phyloP scores from a whole-genome alignment of 2,797 vertebrate species.

The Semotilus atromaculatus region DNA sequence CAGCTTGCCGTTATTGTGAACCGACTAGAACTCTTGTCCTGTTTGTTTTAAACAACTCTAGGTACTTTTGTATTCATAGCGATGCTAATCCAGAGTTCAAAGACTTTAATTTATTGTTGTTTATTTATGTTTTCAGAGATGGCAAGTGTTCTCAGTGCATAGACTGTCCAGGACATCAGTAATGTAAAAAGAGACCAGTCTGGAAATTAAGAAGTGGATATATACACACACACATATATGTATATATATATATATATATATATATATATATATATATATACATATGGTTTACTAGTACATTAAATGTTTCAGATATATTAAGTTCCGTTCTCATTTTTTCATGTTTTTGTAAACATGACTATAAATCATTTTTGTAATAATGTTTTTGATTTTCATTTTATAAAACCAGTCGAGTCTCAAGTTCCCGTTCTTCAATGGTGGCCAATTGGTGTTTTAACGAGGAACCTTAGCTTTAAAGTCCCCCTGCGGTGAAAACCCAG shows the following conservation, averaged over 20 bases:
- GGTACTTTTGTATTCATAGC: constrained; percentile 69
- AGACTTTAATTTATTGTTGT: constrained; percentile 71
- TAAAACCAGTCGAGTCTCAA: constrained; percentile 16
- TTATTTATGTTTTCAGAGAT: constrained; percentile 69
- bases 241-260: no score
- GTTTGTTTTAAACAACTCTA: constrained; percentile 65
- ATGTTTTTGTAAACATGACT: constrained; percentile 26
- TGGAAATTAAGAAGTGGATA: background rate
- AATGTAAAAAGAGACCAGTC: constrained; percentile 21
- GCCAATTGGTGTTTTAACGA: no score
- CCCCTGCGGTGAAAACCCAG: no score
- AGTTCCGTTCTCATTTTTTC: background rate
- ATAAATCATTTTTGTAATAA: background rate
- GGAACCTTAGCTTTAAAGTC: no score
- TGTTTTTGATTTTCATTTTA: constrained; percentile 6
- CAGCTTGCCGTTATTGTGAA: constrained; percentile 85
- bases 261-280: background rate
- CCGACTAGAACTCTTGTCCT: background rate
- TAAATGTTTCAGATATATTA: background rate
- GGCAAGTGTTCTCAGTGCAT: constrained; percentile 5
- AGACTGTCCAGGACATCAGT: constrained; percentile 29
- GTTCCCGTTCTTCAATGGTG: background rate
- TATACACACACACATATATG: background rate
- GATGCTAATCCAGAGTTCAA: constrained; percentile 43
- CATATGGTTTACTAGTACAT: background rate